A percentile compares a stretch with the other conserved stretches of the same genome.
Evolutionary conservation across 2,797 vertebrate genomes (phyloP).

Genomic region (Mus minutoides): DNA sequence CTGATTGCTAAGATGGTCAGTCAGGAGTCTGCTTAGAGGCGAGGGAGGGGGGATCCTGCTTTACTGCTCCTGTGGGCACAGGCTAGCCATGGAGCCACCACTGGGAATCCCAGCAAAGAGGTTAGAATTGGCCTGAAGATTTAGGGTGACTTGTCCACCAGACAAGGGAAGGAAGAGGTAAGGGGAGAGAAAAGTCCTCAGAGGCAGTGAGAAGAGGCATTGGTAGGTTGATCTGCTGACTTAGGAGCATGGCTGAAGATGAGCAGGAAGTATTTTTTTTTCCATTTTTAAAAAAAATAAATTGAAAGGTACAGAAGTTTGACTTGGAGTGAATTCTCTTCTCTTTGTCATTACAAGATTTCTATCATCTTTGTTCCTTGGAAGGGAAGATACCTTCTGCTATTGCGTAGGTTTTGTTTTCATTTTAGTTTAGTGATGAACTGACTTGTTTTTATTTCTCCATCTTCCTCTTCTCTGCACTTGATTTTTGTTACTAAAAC

Average conservation of each 20-base stretch:
- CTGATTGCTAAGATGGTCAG: not conserved
- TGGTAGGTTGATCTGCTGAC: not conserved
- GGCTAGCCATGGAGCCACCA: not conserved
- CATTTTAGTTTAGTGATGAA: not conserved
- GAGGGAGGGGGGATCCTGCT: not conserved
- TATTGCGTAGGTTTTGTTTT: not conserved
- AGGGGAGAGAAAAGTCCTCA: not conserved
- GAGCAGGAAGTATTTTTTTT: too few species aligned
- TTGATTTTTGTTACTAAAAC: not conserved
- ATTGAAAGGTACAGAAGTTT: not conserved
- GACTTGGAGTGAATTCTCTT: not conserved
- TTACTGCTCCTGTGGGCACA: not conserved
- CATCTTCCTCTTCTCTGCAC: not conserved
- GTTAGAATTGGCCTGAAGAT: not conserved
- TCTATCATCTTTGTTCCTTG: not conserved
- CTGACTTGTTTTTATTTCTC: not conserved
- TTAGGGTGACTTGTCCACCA: not conserved
- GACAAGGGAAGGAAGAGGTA: not conserved
- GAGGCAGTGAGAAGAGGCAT: not conserved
- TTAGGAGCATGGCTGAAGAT: not conserved
- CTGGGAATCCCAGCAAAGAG: not conserved
- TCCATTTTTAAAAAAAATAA: not conserved
- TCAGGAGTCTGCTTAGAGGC: not conserved
- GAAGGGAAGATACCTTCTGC: not conserved
- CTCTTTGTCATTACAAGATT: not conserved